Evolutionary conservation across 2,888 invertebrate genomes (phyloP), one percentile per base, ranked within the genome.

Genomic region (Noctua pronuba): DNA sequence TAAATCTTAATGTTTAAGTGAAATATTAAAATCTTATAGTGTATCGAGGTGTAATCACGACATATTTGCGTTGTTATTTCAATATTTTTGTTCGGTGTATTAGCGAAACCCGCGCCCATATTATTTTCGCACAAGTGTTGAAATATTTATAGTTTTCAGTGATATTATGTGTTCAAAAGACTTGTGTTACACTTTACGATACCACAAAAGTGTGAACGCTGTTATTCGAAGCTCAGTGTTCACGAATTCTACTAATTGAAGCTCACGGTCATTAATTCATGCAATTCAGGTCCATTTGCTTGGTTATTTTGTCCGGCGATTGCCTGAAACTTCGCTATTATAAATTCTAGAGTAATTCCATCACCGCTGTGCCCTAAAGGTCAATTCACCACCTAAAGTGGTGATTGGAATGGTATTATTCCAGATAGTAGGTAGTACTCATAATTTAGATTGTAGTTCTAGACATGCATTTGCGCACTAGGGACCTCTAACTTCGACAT

Each of bases 1-100:
- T 52, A 87, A 92, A 95, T 95, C 94, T 21, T 85, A 52, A n/a
- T 83, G 77, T 72, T 52, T 76, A 79, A 77, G 80, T 90, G 83
- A 52, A 71, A 73, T 66, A 66, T 60, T 74, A 46, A 71, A 73
- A 68, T 44, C 16, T 73, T 84, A 41, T 77, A 62, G 77, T 83
- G 81, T 46, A 72, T 3, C 52, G 49, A 66, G 41, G 69, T 87
- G 55, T 38, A 44, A 73, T 71, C 46, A 64, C 49, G 58, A 58
- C 65, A 68, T 77, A 84, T 66, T 83, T 74, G 52, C 75, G 68
- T 60, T 70, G 69, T 79, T 90, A 87, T 89, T 86, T 88, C 64
- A 41, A 66, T 83, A 81, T 73, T 77, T 84, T 49, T 13, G 18
- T 73, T 82, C 82, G 82, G 86, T 83, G 74, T 76, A 73, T 28